These are phyloP conservation scores for Caenorhabditis imperialis DNA, from an alignment of 2,888 invertebrate species.

Conservation along the genomic window DNA sequence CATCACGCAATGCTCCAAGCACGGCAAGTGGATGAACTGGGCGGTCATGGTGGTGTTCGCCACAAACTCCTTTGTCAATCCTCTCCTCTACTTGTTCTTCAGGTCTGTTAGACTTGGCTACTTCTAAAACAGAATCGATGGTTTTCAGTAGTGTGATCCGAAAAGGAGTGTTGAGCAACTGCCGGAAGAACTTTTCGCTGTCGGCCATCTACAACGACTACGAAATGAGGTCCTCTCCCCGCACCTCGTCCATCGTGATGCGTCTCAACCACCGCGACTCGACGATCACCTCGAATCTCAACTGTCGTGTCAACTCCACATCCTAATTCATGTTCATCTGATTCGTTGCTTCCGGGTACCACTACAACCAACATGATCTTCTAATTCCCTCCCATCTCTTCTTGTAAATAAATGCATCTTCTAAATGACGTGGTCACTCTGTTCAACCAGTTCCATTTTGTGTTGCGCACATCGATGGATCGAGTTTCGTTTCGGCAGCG, in stretches of 20 bases:
- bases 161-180: constrained; percentile 63
- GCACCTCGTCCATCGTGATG: constrained; percentile 36
- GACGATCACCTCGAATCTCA: constrained; percentile 46
- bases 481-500: constrained; percentile 41
- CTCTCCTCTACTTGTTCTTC: constrained; percentile 67
- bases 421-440: constrained; percentile 14
- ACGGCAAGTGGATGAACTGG: constrained; percentile 73
- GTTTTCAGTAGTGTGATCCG: constrained; percentile 68
- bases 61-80: constrained; percentile 70
- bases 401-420: constrained; percentile 42
- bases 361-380: constrained; percentile 8
- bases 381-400: background rate
- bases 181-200: constrained; percentile 62
- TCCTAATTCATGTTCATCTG: constrained; percentile 14
- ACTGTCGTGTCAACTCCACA: constrained; percentile 41
- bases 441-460: constrained; percentile 36
- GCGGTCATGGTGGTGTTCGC: constrained; percentile 72
- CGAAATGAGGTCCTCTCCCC: constrained; percentile 60
- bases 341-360: constrained; percentile 9
- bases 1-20: constrained; percentile 67
- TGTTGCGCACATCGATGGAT: constrained; percentile 46
- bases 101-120: too few species aligned
- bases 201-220: constrained; percentile 70
- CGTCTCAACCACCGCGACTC: constrained; percentile 49
- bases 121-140: background rate